Base-by-base conservation (phyloP, 2,113 vertebrate species). In the Ameiurus melas region DNA sequence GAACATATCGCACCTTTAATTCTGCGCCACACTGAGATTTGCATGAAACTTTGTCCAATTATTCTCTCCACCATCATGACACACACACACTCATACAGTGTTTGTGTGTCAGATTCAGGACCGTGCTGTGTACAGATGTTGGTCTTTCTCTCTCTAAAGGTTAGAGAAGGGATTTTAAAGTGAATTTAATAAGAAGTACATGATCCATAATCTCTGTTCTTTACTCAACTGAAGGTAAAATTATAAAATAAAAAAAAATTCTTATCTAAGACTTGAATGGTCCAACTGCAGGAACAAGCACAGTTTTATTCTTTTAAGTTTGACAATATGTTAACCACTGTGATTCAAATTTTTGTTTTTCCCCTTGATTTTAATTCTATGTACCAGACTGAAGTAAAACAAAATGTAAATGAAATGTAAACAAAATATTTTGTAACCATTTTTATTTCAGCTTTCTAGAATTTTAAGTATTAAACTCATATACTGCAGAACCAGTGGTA, bases 21-120 rank as follows among this genome's bases (percentile, higher is more conserved):
- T 93, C 92, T 85, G 83, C 89, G 91, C 89, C 93, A 93, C 71
- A 88, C 62, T 86, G 83, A 94, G 90, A 94, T 95, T 94, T 95
- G 94, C 94, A 95, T 95, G 94, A 93, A 93, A 92, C 94, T 93
- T 94, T 93, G 94, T 92, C 94, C 94, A 96, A 96, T 95, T 96
- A 95, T 92, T 92, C 90, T 91, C 81, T 88, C 60, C 90, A 89
- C 92, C 91, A 91, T 90, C 89, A 87, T 93, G 92, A 73, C 70
- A 73, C 39, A 25, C 73, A 47, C 73, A 51, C 73, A 51, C 75
- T n/a, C 75, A 43, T 33, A 27, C 73, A 47, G n/a, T n/a, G 20
- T 22, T 20, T 47, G 57, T 36, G 87, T 91, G 94, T 93, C 92
- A 92, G 88, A 88, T 77, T 88, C 66, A 43, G 51, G 47, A 55